phyloP scores from a whole-genome alignment of 1,140 invertebrate species.

The Drosophila melanica region DNA sequence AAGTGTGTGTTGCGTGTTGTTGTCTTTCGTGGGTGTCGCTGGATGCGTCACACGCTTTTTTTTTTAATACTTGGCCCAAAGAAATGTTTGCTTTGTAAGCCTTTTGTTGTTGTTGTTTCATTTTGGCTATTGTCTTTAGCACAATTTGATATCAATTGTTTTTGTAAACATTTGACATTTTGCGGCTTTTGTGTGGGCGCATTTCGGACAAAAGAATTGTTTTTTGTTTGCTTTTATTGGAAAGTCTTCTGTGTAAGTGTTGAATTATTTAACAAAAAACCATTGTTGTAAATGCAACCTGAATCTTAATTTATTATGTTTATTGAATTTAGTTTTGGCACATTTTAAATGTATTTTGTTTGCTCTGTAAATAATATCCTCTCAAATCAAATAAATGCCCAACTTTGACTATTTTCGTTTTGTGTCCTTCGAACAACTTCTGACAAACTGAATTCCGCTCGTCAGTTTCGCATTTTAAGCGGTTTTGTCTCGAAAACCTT shows the following conservation, averaged over 20 bases:
- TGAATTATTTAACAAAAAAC: background rate
- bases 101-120: slow-evolving; percentile 12
- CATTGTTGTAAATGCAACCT: no score
- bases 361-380: background rate
- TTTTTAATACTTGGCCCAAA: slow-evolving; percentile 17
- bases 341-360: no score
- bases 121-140: slow-evolving; percentile 37
- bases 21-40: slow-evolving; percentile 48
- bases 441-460: background rate
- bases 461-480: background rate
- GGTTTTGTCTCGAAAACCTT: slow-evolving; percentile 39
- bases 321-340: no score
- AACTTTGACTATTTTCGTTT: background rate
- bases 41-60: slow-evolving; percentile 40
- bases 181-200: slow-evolving; percentile 5
- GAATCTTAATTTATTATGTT: no score
- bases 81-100: slow-evolving; percentile 50
- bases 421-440: background rate
- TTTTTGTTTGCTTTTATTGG: background rate
- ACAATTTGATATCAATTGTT: slow-evolving; percentile 61
- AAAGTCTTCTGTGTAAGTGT: background rate
- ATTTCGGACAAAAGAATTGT: slow-evolving; percentile 13
- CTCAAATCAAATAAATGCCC: background rate
- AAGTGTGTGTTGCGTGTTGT: background rate
- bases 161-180: slow-evolving; percentile 73